These are phyloP conservation scores for Drosophila simulans DNA, from an alignment of 1,140 invertebrate species.

Conservation along the genomic window DNA sequence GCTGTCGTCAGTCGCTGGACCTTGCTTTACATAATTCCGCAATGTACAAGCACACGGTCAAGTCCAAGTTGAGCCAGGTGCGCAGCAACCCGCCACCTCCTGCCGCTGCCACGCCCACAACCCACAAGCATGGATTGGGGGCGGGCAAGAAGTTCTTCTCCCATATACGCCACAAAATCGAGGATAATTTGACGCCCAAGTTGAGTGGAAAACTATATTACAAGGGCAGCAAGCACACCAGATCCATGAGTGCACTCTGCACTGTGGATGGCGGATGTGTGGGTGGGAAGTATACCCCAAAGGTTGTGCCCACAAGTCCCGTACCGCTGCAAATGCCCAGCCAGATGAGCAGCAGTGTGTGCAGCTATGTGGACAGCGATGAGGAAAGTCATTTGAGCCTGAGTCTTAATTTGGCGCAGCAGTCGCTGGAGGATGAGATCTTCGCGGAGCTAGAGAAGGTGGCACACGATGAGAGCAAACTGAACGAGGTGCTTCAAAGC, in stretches of 20 bases:
- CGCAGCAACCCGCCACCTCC: constrained; percentile 53
- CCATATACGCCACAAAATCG: constrained; percentile 79
- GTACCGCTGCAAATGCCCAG: constrained; percentile 2
- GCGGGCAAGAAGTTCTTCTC: constrained; percentile 78
- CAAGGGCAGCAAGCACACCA: constrained; percentile 76
- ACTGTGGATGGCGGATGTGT: constrained; percentile 60
- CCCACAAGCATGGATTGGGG: constrained; percentile 40
- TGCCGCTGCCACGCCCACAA: constrained; percentile 20
- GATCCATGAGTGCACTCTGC: constrained; percentile 71
- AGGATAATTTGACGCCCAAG: constrained; percentile 80
- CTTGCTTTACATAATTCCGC: constrained; percentile 45
- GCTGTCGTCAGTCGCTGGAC: constrained; percentile 13
- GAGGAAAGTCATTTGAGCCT: constrained; percentile 67
- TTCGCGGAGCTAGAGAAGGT: constrained; percentile 84
- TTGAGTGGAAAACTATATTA: constrained; percentile 71
- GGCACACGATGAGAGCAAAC: constrained; percentile 85
- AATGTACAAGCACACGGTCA: constrained; percentile 78
- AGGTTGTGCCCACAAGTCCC: constrained; percentile 11
- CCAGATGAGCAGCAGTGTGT: constrained; percentile 50
- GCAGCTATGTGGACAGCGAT: constrained; percentile 74
- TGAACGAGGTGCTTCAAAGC: constrained; percentile 87
- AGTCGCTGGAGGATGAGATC: constrained; percentile 82
- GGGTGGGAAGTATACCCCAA: constrained; percentile 74
- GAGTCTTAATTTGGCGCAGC: constrained; percentile 69
- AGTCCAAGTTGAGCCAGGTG: constrained; percentile 66